A percentile compares a stretch with the other conserved stretches of the same genome.
Evolutionary conservation across 2,888 invertebrate genomes (phyloP).

Genomic region (Autographa gamma): DNA sequence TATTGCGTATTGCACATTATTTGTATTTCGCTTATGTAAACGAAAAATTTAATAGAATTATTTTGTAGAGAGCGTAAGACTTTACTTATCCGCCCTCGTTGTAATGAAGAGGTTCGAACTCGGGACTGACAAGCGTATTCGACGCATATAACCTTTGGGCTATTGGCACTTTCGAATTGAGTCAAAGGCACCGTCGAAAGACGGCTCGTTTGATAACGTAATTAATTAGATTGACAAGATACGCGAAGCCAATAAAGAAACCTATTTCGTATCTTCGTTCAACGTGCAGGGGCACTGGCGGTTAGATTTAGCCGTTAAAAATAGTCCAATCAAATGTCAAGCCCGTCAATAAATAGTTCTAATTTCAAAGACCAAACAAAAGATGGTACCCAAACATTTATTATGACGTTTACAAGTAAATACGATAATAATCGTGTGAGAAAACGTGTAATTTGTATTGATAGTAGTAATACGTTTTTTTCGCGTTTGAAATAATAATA

Average conservation of each 20-base stretch:
- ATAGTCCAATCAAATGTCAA: conserved; percentile 79
- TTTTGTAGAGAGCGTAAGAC: background rate
- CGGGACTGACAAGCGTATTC: background rate
- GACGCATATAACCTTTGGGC: background rate
- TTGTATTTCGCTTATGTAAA: conserved; percentile 1
- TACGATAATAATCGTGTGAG: conserved; percentile 66
- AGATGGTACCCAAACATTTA: conserved; percentile 72
- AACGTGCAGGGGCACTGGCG: conserved; percentile 57
- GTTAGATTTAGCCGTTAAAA: conserved; percentile 70
- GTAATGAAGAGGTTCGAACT: background rate
- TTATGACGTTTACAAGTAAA: conserved; percentile 78
- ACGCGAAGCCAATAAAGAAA: conserved; percentile 47
- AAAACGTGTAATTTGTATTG: conserved; percentile 58
- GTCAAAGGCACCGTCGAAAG: background rate
- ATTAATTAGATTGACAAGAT: conserved; percentile 45
- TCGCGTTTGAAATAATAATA: conserved; percentile 61
- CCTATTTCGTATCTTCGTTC: conserved; percentile 54
- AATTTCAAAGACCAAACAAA: conserved; percentile 83
- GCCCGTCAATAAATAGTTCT: conserved; percentile 76
- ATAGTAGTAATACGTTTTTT: conserved; percentile 53
- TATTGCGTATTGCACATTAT: background rate
- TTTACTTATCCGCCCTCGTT: background rate
- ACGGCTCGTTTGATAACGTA: conserved; percentile 38
- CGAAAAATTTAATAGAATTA: background rate
- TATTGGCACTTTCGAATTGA: conserved; percentile 3